A percentile compares a stretch with the other conserved stretches of the same genome.
Evolutionary conservation across 2,888 invertebrate species (phyloP).

Genomic region (Frankliniella intonsa): DNA sequence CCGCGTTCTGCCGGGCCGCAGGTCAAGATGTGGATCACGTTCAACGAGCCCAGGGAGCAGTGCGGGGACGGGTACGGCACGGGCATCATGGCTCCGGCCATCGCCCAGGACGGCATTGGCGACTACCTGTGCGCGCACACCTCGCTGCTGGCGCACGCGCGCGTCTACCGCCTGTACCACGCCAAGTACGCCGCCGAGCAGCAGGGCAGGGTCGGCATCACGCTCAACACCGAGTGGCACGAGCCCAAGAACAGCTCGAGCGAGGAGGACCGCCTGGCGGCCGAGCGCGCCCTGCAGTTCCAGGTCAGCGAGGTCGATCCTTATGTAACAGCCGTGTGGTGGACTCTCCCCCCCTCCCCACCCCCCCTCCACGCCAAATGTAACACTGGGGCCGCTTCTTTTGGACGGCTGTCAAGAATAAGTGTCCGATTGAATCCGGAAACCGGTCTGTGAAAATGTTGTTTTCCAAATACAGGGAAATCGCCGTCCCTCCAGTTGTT

Average conservation of each 20-base stretch:
- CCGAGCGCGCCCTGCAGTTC: slow-evolving; percentile 36
- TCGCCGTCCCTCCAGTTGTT: no score
- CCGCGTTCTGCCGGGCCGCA: slow-evolving; percentile 33
- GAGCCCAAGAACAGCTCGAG: slow-evolving; percentile 35
- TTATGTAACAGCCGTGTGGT: neutral
- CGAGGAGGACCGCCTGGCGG: slow-evolving; percentile 37
- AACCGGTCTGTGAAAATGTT: no score
- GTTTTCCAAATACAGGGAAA: no score
- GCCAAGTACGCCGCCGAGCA: slow-evolving; percentile 51
- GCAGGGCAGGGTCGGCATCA: slow-evolving; percentile 45
- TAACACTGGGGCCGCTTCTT: no score
- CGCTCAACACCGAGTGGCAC: slow-evolving; percentile 35
- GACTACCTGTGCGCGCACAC: slow-evolving; percentile 46
- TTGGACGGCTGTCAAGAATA: no score
- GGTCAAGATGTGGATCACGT: slow-evolving; percentile 67
- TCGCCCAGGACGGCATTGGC: slow-evolving; percentile 47
- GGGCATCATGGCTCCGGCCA: slow-evolving; percentile 44
- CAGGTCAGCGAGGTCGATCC: slow-evolving; percentile 33
- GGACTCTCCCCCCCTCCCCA: neutral
- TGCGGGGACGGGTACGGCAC: slow-evolving; percentile 55
- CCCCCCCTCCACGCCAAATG: neutral
- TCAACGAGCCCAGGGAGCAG: slow-evolving; percentile 67
- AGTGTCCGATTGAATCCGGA: no score
- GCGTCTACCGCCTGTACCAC: slow-evolving; percentile 46
- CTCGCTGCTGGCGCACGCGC: slow-evolving; percentile 49